phyloP scores from a whole-genome alignment of 2,113 vertebrate genomes.

The Labeo catla region DNA sequence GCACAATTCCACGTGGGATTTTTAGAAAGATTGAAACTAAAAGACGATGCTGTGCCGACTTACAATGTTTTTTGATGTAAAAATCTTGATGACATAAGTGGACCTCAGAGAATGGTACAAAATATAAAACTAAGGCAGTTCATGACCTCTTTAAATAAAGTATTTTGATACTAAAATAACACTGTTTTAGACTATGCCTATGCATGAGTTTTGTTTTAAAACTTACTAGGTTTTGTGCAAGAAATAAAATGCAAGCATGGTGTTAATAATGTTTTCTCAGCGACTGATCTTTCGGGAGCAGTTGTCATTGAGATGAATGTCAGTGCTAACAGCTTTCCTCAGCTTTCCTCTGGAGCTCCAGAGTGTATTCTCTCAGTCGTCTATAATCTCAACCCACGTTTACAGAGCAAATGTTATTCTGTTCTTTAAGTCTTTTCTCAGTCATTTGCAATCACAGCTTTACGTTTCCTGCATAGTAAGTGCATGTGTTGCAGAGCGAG shows the following conservation, averaged over 20 bases:
- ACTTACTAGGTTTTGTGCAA: background rate
- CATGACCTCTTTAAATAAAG: no score
- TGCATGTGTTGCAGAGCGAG: background rate
- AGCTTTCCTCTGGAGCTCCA: background rate
- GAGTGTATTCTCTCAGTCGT: background rate
- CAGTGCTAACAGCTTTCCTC: background rate
- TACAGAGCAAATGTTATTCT: background rate
- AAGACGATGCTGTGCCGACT: no score
- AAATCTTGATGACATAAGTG: no score
- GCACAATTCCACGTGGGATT: no score
- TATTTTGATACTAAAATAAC: no score
- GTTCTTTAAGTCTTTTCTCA: background rate
- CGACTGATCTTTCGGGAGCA: background rate
- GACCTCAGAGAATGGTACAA: no score
- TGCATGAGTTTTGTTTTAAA: no score
- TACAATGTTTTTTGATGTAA: no score
- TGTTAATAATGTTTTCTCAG: background rate
- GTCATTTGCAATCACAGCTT: background rate
- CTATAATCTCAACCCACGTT: background rate
- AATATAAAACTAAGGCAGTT: no score
- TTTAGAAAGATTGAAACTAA: no score
- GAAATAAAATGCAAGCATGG: no score
- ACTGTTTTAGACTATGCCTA: no score
- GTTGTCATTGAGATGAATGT: background rate
- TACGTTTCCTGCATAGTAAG: background rate